Evolutionary conservation across 2,113 vertebrate genomes (phyloP).

Genomic region (Gobio gobio): DNA sequence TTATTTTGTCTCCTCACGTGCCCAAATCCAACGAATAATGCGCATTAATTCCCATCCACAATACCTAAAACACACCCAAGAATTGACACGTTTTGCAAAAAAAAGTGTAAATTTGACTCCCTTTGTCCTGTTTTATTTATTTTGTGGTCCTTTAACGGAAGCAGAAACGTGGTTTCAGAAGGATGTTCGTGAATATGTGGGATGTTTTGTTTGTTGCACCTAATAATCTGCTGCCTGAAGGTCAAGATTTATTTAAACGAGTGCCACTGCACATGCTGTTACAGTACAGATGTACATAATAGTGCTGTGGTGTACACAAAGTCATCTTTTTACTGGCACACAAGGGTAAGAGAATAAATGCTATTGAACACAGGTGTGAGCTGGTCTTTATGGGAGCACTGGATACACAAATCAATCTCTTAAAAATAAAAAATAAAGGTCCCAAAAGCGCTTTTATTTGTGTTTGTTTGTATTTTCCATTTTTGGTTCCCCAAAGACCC

Average conservation of each 20-base stretch:
- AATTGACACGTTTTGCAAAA: not conserved
- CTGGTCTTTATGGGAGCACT: too few species aligned
- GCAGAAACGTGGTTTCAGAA: too few species aligned
- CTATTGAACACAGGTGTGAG: not conserved
- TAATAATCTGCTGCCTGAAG: not conserved
- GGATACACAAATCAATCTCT: too few species aligned
- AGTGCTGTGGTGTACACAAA: constrained; percentile 42
- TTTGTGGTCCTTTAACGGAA: constrained; percentile 1
- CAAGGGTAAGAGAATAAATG: constrained; percentile 36
- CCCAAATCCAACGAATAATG: not conserved
- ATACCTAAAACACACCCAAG: not conserved
- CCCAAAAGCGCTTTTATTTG: too few species aligned
- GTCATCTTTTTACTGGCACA: constrained; percentile 35
- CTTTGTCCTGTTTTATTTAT: not conserved
- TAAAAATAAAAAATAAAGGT: too few species aligned
- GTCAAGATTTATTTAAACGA: constrained; percentile 8
- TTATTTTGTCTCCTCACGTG: not conserved
- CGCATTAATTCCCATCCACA: not conserved
- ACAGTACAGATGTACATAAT: constrained; percentile 47
- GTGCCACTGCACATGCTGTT: constrained; percentile 21
- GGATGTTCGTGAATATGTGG: not conserved
- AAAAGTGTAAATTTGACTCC: not conserved
- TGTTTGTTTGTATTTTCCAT: too few species aligned
- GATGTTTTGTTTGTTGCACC: not conserved
- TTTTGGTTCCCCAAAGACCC: too few species aligned